Conservation (phyloP, 1,140 invertebrate genomes). For the Cyrtorhinus lividipennis region DNA sequence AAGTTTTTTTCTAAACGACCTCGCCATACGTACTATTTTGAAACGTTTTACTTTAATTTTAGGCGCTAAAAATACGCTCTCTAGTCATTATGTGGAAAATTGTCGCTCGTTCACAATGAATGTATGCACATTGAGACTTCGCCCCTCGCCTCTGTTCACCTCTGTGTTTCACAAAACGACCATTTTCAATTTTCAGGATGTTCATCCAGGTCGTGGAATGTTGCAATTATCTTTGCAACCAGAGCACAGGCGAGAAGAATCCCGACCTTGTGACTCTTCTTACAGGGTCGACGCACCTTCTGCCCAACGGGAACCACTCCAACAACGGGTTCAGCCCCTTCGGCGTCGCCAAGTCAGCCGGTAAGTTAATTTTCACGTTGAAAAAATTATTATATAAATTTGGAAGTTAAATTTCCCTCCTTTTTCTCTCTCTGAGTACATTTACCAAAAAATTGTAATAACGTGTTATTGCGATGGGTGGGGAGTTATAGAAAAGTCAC, state of each 20-base stretch:
- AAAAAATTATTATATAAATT: slow-evolving; percentile 14
- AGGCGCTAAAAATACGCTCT: too few species aligned
- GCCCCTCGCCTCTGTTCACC: too few species aligned
- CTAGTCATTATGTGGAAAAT: too few species aligned
- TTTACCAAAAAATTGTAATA: slow-evolving; percentile 7
- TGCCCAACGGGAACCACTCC: slow-evolving; percentile 26
- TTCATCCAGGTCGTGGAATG: slow-evolving; percentile 55
- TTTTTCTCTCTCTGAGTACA: slow-evolving; percentile 1
- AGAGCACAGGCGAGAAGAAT: slow-evolving; percentile 35
- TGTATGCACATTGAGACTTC: too few species aligned
- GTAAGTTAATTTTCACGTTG: too few species aligned
- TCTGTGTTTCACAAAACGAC: too few species aligned
- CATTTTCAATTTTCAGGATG: slow-evolving; percentile 30
- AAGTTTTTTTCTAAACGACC: too few species aligned
- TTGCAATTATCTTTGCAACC: slow-evolving; percentile 48
- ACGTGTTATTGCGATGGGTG: too few species aligned
- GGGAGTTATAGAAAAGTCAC: too few species aligned
- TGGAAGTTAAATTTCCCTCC: neutral
- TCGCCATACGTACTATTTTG: too few species aligned
- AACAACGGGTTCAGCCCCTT: slow-evolving; percentile 32
- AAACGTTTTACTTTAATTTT: too few species aligned
- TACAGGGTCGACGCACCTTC: slow-evolving; percentile 34
- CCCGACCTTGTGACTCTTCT: slow-evolving; percentile 42
- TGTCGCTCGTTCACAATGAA: too few species aligned
- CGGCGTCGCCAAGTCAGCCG: slow-evolving; percentile 41